A percentile compares a stretch with the other conserved stretches of the same genome.
Evolutionary conservation across 30 jellyfish, hydroid and myxozoan species (phyloP).

Genomic region (Aurelia aurita): DNA sequence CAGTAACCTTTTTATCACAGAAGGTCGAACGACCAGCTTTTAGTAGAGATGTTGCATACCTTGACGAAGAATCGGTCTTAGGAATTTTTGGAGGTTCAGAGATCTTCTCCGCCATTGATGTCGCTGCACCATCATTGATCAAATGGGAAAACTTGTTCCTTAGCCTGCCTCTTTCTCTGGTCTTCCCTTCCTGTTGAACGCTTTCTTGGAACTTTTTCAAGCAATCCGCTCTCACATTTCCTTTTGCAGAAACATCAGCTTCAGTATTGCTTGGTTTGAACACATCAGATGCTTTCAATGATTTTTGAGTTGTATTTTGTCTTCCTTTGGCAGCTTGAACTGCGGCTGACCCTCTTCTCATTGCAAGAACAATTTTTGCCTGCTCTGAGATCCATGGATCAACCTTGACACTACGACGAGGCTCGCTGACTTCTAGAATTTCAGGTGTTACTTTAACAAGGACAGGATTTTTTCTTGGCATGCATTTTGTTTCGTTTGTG

Average conservation of each 20-base stretch:
- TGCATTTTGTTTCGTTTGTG: background rate
- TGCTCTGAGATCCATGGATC: slow-evolving; percentile 86
- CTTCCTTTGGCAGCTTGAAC: slow-evolving; percentile 14
- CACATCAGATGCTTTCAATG: slow-evolving; percentile 52
- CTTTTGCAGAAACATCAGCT: background rate
- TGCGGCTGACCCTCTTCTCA: slow-evolving; percentile 44
- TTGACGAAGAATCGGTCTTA: too few species aligned
- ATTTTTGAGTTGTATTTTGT: background rate
- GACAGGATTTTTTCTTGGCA: background rate
- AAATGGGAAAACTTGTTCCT: slow-evolving; percentile 77
- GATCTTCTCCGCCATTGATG: background rate
- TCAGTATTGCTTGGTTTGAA: background rate
- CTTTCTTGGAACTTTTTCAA: slow-evolving; percentile 35
- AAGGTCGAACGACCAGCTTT: background rate
- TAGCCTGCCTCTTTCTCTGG: slow-evolving; percentile 33
- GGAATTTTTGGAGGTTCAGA: too few species aligned
- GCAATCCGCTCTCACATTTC: slow-evolving; percentile 37
- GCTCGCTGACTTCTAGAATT: background rate
- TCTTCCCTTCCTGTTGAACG: background rate
- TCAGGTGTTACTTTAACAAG: slow-evolving; percentile 2
- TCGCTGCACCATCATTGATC: background rate
- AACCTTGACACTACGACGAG: slow-evolving; percentile 18
- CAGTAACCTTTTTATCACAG: background rate
- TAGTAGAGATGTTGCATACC: too few species aligned
- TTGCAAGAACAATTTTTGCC: slow-evolving; percentile 58